phyloP scores from a whole-genome alignment of 2,797 vertebrate species.

The Hippocampus kuda region DNA sequence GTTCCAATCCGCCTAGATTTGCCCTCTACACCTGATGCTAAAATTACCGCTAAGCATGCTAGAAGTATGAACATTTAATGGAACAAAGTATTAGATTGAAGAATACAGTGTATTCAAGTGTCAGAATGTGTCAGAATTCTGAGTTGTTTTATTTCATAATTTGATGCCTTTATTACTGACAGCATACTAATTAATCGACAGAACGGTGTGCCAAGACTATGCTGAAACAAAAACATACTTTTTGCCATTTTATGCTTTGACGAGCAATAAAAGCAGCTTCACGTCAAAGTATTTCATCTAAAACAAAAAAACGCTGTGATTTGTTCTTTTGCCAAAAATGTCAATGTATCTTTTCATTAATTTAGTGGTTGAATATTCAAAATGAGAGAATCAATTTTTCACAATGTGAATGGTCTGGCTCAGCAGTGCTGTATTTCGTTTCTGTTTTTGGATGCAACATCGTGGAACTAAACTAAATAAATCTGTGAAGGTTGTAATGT shows the following conservation, averaged over 20 bases:
- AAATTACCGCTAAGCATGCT: conserved; percentile 13
- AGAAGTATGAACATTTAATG: conserved; percentile 1
- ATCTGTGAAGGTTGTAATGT: neutral
- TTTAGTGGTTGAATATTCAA: neutral
- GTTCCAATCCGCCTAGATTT: conserved; percentile 18
- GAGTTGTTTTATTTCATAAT: neutral
- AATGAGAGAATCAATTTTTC: neutral
- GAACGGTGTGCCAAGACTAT: neutral
- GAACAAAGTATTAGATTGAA: neutral
- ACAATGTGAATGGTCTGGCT: too few species aligned
- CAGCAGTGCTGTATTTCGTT: too few species aligned
- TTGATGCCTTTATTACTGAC: neutral
- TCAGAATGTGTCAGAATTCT: neutral
- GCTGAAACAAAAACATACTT: neutral
- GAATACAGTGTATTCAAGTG: neutral
- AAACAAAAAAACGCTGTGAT: neutral
- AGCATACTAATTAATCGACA: neutral
- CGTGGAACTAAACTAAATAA: too few species aligned
- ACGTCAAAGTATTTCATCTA: neutral
- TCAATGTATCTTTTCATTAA: neutral
- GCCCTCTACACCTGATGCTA: conserved; percentile 16
- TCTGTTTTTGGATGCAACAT: too few species aligned
- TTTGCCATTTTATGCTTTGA: neutral
- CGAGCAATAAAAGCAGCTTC: neutral
- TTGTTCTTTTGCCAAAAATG: neutral